Percentiles rank a stretch among this genome's conserved stretches.
Evolutionary conservation across 2,113 vertebrate species (phyloP).

Genomic region (Cynocephalus volans): DNA sequence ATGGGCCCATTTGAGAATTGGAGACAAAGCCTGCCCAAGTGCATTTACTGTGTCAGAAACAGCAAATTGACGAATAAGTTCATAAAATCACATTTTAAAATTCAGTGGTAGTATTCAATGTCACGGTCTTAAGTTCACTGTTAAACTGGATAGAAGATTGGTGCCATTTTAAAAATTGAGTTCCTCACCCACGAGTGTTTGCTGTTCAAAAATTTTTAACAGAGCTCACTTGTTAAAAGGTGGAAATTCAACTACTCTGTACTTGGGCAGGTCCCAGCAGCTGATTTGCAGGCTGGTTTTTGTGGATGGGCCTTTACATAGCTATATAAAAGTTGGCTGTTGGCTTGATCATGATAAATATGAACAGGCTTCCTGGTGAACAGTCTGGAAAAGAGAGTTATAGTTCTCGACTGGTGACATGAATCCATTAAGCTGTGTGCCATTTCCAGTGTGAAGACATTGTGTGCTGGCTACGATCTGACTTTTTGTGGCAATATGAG

Average conservation of each 20-base stretch:
- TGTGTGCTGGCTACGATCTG: conserved; percentile 89
- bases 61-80: not conserved
- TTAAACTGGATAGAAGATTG: conserved; percentile 40
- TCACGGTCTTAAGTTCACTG: conserved; percentile 54
- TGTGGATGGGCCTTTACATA: conserved; percentile 46
- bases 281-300: not conserved
- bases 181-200: conserved; percentile 65
- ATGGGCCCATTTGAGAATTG: not conserved
- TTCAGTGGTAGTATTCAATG: conserved; percentile 2
- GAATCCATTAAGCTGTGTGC: conserved; percentile 85
- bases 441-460: conserved; percentile 88
- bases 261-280: conserved; percentile 53
- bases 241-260: conserved; percentile 12
- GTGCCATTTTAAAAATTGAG: conserved; percentile 54
- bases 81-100: not conserved
- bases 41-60: conserved; percentile 30
- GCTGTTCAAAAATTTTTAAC: conserved; percentile 34
- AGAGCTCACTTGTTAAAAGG: conserved; percentile 16
- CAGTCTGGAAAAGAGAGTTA: conserved; percentile 79
- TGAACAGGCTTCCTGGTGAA: conserved; percentile 81
- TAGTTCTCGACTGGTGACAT: conserved; percentile 71
- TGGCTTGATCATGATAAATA: conserved; percentile 57
- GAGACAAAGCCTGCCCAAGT: conserved; percentile 59
- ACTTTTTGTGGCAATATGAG: conserved; percentile 90
- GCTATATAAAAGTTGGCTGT: conserved; percentile 31